Base-by-base conservation (phyloP, 2,888 invertebrate genomes). In the Onchidella celtica region DNA sequence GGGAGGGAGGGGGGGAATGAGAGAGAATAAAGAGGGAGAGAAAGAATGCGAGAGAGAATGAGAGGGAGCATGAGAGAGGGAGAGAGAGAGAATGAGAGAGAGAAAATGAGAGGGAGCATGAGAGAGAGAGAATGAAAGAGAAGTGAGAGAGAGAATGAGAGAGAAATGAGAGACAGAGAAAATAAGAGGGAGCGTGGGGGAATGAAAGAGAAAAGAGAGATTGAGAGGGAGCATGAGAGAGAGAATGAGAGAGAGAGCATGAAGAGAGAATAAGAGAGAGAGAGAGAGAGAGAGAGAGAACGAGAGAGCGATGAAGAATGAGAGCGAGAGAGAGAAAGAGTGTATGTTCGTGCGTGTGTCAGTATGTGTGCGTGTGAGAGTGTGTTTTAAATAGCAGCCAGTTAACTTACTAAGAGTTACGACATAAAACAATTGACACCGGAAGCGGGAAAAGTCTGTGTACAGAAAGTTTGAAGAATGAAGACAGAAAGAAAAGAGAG, bases 141-240 rank as follows among this genome's bases (percentile, higher is more conserved):
- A 40, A 57, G 57, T 55, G n/a, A 66, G 47, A 47, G 29, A 77
- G 27, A 65, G 55, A 47, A 27, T 36, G 36, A 76, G 47, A 47
- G 11, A 6, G 66, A 66, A 3, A 34, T 24, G 11, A 11, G 17
- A 47, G 17, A 61, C 3, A 38, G 27, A 24, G n/a, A 61, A 24
- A 61, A 11, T 24, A 27, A 61, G 2, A 61, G n/a, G 29, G 29
- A 73, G 24, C 24, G 2, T 21, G 24, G 14, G 1, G 2, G 24
- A 4, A 72, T 24, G 38, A 72, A 32, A 17, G 27, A 47, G 29
- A 47, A 21, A 57, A 21, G n/a, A 14, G 34, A 38, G 32, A 38
- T 38, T 24, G 27, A 38, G 38, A 29, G 38, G 27, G 40, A 47
- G 40, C 29, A 74, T n/a, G 38, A 38, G 29, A 47, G 29, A 38